Evolutionary conservation across 2,888 invertebrate species (phyloP), one percentile per base, ranked within the genome.

Genomic region (Argyra leucocephala): DNA sequence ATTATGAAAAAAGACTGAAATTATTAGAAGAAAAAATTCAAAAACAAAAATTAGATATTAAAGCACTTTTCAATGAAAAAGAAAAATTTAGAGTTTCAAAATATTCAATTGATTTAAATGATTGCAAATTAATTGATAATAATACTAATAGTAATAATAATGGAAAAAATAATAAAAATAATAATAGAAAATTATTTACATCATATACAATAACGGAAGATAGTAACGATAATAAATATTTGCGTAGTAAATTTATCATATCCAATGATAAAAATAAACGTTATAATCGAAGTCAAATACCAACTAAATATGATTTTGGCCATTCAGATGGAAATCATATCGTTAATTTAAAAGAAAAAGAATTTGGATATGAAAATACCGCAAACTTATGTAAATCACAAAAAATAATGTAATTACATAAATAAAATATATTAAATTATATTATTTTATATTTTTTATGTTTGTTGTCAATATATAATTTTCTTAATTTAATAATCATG

Each of bases 11-110:
- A 64, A 71, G 74, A 48, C 62, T 76, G 21, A 71, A 69, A 64
- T 71, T 70, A 65, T 60, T 76, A 22, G 75, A 76, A 66, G 73
- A 74, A 22, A 72, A 74, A 70, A 75, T 76, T 63, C 72, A 73
- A 67, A 71, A 72, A 62, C 75, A 75, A 66, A 75, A 75, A 67
- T 71, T 69, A 62, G 75, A 76, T 67, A 74, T 76, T 0, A 73
- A 74, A 64, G 70, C 71, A 18, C 72, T 74, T 69, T 73, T 73
- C 57, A 71, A 68, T 24, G 73, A 73, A 63, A 72, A 68, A 26
- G 26, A 31, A 21, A 61, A 61, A 31, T 7, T 5, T 58, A 22
- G 22, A 58, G 10, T 22, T 3, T 15, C 58, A 22, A 58, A 58
- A 22, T 9, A 21, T 3, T 2, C 15, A 18, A 12, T 48, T 9